These are phyloP conservation scores for Drosophila eugracilis DNA, from an alignment of 1,140 invertebrate genomes.

Conservation along the genomic window DNA sequence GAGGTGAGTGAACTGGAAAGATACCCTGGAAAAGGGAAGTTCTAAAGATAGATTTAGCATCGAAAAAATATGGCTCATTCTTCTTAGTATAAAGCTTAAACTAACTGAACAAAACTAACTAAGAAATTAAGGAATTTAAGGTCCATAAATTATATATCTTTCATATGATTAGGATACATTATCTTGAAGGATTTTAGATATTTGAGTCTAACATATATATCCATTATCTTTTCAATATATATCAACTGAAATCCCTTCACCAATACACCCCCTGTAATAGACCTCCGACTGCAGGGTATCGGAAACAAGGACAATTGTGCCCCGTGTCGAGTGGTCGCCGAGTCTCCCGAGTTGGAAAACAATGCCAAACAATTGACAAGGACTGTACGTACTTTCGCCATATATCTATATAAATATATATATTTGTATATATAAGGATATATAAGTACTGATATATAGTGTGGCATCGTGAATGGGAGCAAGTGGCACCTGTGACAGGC, in stretches of 20 bases:
- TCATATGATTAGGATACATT: too few relatives aligned
- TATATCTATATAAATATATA: background rate
- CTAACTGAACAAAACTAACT: too few relatives aligned
- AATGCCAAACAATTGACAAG: slow-evolving; percentile 71
- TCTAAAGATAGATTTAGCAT: too few relatives aligned
- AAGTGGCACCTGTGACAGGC: slow-evolving; percentile 65
- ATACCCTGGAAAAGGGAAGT: slow-evolving; percentile 11
- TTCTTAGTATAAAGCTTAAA: too few relatives aligned
- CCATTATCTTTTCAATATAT: too few relatives aligned
- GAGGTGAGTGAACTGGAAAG: background rate
- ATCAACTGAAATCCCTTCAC: background rate
- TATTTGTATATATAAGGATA: background rate
- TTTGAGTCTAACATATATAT: too few relatives aligned
- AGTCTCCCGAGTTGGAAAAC: slow-evolving; percentile 65
- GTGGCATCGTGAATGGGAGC: slow-evolving; percentile 43
- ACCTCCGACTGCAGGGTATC: slow-evolving; percentile 12
- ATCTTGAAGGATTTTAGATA: too few relatives aligned
- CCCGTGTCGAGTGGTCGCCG: slow-evolving; percentile 60
- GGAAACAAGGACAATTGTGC: slow-evolving; percentile 73
- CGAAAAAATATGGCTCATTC: too few relatives aligned
- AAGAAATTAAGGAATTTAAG: too few relatives aligned
- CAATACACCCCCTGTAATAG: background rate
- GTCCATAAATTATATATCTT: too few relatives aligned
- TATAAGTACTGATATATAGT: too few relatives aligned
- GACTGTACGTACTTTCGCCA: slow-evolving; percentile 1